phyloP scores from a whole-genome alignment of 2,888 invertebrate species.

The Abrostola tripartita region DNA sequence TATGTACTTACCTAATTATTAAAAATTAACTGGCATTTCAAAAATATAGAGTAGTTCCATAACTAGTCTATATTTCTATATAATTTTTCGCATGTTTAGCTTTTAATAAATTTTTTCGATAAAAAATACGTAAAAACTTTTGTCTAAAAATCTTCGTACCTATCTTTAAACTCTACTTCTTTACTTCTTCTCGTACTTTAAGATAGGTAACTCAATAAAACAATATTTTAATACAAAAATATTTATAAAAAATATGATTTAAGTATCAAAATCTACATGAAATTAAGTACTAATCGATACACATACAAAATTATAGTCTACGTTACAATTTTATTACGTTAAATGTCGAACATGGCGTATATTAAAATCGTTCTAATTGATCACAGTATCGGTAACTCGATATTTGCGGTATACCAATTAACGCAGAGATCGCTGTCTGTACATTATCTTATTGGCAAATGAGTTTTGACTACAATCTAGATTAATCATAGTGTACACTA shows the following conservation, averaged over 20 bases:
- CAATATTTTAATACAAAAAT: constrained; percentile 57
- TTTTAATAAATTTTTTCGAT: too few species aligned
- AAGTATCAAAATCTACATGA: constrained; percentile 53
- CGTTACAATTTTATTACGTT: constrained; percentile 48
- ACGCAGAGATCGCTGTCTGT: constrained; percentile 55
- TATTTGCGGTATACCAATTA: constrained; percentile 49
- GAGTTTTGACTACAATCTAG: constrained; percentile 54
- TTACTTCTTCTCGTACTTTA: too few species aligned
- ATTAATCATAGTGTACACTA: constrained; percentile 34
- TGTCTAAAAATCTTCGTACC: too few species aligned
- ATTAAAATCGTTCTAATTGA: constrained; percentile 66
- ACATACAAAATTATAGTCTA: constrained; percentile 50
- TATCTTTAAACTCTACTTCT: too few species aligned
- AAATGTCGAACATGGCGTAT: constrained; percentile 60
- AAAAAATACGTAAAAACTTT: too few species aligned
- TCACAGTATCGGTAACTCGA: constrained; percentile 79
- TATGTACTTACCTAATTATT: too few species aligned
- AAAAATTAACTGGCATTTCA: too few species aligned
- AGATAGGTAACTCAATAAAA: too few species aligned
- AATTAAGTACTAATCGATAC: constrained; percentile 47
- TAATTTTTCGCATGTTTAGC: too few species aligned
- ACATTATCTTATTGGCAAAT: constrained; percentile 54
- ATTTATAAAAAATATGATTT: constrained; percentile 52
- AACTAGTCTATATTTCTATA: too few species aligned
- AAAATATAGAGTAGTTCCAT: too few species aligned